Percentiles rank a stretch among this genome's conserved stretches.
These are phyloP conservation scores for Podiceps cristatus DNA, from an alignment of 2,113 vertebrate species.

Conservation along the genomic window DNA sequence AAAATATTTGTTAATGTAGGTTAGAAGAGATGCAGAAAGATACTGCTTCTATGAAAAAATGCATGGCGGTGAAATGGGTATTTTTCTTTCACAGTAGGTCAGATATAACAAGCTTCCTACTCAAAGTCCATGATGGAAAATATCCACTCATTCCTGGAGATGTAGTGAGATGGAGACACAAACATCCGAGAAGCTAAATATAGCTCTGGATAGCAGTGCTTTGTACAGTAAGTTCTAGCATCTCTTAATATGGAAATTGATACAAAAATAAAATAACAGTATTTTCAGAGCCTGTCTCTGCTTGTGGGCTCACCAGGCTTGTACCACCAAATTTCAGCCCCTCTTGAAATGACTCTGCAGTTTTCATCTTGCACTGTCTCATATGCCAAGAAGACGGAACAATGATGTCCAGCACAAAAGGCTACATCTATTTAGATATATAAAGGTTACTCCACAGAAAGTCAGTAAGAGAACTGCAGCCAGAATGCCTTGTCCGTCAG, in stretches of 20 bases:
- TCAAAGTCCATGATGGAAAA: constrained; percentile 1
- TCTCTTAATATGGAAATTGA: constrained; percentile 30
- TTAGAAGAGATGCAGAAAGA: not conserved
- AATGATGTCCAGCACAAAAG: constrained; percentile 21
- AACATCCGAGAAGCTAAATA: constrained; percentile 24
- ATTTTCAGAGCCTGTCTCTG: constrained; percentile 14
- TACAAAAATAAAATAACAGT: not conserved
- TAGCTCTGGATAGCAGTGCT: not conserved
- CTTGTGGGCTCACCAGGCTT: not conserved
- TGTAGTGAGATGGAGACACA: not conserved
- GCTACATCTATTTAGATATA: not conserved
- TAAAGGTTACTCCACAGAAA: constrained; percentile 37
- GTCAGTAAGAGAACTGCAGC: not conserved
- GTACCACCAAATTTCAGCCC: not conserved
- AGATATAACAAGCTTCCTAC: not conserved
- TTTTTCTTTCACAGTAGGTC: not conserved
- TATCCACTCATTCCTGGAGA: not conserved
- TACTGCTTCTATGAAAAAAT: not conserved
- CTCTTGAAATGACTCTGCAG: not conserved
- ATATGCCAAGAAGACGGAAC: not conserved
- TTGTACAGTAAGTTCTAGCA: not conserved
- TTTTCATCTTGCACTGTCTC: not conserved
- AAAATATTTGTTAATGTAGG: not conserved
- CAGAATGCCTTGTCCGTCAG: constrained; percentile 9
- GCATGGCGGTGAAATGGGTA: fast-evolving